These are phyloP conservation scores for Sinelater perroti DNA, from an alignment of 2,888 invertebrate genomes.

Conservation along the genomic window DNA sequence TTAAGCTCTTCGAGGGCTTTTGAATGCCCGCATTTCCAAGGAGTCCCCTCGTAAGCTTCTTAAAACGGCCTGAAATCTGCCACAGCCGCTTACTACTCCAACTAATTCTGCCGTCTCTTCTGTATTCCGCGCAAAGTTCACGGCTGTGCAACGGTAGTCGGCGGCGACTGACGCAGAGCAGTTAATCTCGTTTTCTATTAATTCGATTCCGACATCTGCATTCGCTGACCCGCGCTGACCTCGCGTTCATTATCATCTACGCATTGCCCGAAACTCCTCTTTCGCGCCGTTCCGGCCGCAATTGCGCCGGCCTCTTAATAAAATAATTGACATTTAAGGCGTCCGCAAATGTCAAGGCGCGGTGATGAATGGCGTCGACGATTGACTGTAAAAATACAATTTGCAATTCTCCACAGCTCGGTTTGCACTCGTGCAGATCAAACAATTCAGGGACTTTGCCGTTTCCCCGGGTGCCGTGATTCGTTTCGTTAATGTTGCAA, in stretches of 20 bases:
- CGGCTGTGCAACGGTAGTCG: constrained; percentile 17
- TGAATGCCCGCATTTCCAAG: too few relatives aligned
- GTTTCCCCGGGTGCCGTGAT: constrained; percentile 18
- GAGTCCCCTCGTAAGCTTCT: too few relatives aligned
- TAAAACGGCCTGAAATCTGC: too few relatives aligned
- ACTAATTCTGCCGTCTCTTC: too few relatives aligned
- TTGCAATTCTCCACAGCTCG: constrained; percentile 28
- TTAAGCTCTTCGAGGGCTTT: too few relatives aligned
- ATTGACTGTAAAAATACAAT: constrained; percentile 28
- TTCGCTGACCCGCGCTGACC: constrained; percentile 25
- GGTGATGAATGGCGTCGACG: constrained; percentile 26
- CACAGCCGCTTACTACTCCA: too few relatives aligned
- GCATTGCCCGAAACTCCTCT: constrained; percentile 1
- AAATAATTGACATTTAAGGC: constrained; percentile 26
- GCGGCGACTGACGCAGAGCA: constrained; percentile 10
- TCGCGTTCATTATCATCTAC: constrained; percentile 5
- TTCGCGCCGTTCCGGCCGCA: constrained; percentile 10
- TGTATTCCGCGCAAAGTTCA: constrained; percentile 19
- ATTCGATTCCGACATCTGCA: constrained; percentile 15
- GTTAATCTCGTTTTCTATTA: constrained; percentile 19
- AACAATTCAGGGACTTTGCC: constrained; percentile 14
- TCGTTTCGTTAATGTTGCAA: constrained; percentile 24
- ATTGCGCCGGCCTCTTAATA: constrained; percentile 18
- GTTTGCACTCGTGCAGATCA: constrained; percentile 32
- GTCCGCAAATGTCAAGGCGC: constrained; percentile 29